These are phyloP conservation scores for Sylvia atricapilla DNA, from an alignment of 2,113 vertebrate species.

Conservation along the genomic window DNA sequence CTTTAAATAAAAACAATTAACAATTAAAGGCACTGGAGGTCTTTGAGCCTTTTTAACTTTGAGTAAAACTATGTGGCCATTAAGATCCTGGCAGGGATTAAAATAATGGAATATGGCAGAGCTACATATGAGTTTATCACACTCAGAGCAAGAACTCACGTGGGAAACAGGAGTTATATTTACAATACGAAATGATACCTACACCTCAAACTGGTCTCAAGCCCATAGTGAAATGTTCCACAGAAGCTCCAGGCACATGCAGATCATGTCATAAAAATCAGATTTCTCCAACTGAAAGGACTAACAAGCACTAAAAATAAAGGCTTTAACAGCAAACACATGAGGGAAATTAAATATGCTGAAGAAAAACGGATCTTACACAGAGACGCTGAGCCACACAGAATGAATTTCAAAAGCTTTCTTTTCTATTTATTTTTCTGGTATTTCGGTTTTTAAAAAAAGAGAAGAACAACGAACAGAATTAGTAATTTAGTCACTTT, in stretches of 20 bases:
- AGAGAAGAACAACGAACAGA: not conserved
- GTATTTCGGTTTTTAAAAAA: not conserved
- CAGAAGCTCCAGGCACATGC: not conserved
- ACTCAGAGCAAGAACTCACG: not conserved
- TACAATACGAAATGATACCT: not conserved
- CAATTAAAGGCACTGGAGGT: not conserved
- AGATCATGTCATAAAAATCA: not conserved
- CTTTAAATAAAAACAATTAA: not conserved
- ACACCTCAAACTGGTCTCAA: fast-evolving
- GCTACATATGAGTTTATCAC: not conserved
- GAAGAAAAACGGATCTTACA: not conserved
- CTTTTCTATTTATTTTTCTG: not conserved
- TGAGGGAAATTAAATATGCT: not conserved
- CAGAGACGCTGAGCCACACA: not conserved
- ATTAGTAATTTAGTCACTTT: not conserved
- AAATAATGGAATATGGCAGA: not conserved
- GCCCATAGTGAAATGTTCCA: not conserved
- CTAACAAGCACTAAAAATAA: not conserved
- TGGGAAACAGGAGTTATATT: not conserved
- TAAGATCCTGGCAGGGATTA: not conserved
- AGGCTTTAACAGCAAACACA: not conserved
- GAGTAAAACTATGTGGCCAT: not conserved
- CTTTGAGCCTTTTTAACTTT: not conserved
- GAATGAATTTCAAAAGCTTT: not conserved
- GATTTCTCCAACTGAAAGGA: not conserved